Evolutionary conservation across 1,140 invertebrate species (phyloP).

Genomic region (Tachypleus tridentatus): DNA sequence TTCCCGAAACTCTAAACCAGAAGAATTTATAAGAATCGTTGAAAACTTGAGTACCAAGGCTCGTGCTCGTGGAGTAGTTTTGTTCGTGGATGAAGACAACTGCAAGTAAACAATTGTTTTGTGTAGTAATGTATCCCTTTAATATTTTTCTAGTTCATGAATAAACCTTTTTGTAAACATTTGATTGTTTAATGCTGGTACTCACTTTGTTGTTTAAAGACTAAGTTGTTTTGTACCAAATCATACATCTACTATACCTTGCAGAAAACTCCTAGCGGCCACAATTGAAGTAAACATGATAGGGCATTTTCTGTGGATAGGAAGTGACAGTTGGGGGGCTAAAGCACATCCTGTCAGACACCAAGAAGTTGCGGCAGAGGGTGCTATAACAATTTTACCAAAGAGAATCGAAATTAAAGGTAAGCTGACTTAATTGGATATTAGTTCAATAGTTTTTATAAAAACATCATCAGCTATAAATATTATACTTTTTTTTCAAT

Average conservation of each 20-base stretch:
- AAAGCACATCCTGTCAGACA: constrained; percentile 48
- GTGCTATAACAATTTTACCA: constrained; percentile 50
- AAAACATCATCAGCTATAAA: too few species aligned
- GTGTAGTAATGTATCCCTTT: too few species aligned
- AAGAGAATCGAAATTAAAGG: constrained; percentile 31
- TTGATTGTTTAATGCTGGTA: too few species aligned
- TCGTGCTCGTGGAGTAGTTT: constrained; percentile 52
- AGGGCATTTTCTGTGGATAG: constrained; percentile 48
- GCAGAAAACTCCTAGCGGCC: constrained; percentile 42
- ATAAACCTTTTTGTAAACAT: too few species aligned
- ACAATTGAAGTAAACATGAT: constrained; percentile 33
- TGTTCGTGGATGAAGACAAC: constrained; percentile 64
- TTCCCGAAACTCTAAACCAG: constrained; percentile 39
- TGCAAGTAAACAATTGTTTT: constrained; percentile 36
- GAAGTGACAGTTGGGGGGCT: constrained; percentile 53
- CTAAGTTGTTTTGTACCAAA: too few species aligned
- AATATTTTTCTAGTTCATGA: too few species aligned
- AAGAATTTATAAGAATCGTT: constrained; percentile 47
- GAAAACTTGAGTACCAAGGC: constrained; percentile 44
- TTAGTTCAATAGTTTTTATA: too few species aligned
- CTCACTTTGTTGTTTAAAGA: too few species aligned
- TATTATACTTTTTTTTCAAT: too few species aligned
- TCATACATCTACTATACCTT: constrained; percentile 16
- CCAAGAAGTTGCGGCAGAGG: constrained; percentile 46
- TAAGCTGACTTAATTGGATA: too few species aligned